Percentiles rank a stretch among this genome's conserved stretches.
Conservation (phyloP, 1,140 invertebrate genomes). For the Bilobella aurantiaca region DNA sequence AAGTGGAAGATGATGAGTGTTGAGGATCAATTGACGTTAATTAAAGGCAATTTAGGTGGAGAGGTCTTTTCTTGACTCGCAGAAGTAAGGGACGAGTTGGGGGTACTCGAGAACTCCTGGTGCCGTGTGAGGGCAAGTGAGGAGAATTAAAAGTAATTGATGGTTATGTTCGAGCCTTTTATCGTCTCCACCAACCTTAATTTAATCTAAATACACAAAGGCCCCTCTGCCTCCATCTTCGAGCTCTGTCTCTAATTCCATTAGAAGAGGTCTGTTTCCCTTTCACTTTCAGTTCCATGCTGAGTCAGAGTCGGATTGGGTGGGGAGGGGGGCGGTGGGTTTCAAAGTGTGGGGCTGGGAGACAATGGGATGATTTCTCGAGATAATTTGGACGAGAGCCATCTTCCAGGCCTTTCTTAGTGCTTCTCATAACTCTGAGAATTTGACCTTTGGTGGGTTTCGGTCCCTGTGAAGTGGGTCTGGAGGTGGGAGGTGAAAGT, state of each 20-base stretch:
- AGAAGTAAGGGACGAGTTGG: background rate
- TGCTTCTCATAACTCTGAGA: background rate
- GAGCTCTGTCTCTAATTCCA: conserved; percentile 26
- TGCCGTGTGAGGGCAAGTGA: conserved; percentile 29
- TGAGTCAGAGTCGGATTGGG: conserved; percentile 21
- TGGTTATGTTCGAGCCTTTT: conserved; percentile 35
- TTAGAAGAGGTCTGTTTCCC: conserved; percentile 29
- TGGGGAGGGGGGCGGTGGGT: too few relatives aligned
- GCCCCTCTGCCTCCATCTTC: conserved; percentile 9
- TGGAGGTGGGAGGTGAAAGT: conserved; percentile 16
- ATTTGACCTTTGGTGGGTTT: background rate
- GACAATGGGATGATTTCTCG: conserved; percentile 5
- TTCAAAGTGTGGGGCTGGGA: conserved; percentile 1
- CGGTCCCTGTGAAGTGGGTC: too few relatives aligned
- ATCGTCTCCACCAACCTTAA: conserved; percentile 30
- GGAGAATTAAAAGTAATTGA: conserved; percentile 36
- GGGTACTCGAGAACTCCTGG: too few relatives aligned
- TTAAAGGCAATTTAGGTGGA: conserved; percentile 34
- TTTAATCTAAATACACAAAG: conserved; percentile 35
- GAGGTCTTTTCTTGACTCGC: conserved; percentile 11
- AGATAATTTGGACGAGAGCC: background rate
- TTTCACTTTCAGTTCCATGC: conserved; percentile 5
- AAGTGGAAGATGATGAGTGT: conserved; percentile 30
- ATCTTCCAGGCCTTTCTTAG: background rate
- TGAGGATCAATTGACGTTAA: conserved; percentile 34